A percentile compares a stretch with the other conserved stretches of the same genome.
phyloP scores from a whole-genome alignment of 2,797 vertebrate species.

The Kryptolebias ocellatus region DNA sequence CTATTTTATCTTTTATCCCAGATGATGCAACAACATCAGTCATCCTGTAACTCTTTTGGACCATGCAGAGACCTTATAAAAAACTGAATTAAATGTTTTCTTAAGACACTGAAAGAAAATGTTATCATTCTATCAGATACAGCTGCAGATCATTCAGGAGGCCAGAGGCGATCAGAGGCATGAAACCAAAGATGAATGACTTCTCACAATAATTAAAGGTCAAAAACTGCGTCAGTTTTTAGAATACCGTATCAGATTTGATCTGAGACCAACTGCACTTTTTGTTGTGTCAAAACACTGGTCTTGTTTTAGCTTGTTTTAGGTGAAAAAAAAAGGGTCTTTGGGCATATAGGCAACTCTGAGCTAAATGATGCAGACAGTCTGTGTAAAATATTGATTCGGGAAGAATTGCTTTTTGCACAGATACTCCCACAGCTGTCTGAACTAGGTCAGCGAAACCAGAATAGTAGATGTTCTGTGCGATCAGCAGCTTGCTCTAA shows the following conservation, averaged over 20 bases:
- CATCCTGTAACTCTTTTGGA: background rate
- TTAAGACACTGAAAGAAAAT: background rate
- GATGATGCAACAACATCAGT: background rate
- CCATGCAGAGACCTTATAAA: background rate
- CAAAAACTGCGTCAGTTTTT: background rate
- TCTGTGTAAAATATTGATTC: slow-evolving; percentile 55
- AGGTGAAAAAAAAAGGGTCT: slow-evolving; percentile 4
- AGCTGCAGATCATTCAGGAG: background rate
- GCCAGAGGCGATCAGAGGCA: background rate
- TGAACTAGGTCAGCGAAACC: slow-evolving; percentile 63
- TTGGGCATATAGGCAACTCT: background rate
- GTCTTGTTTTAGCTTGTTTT: slow-evolving; percentile 15
- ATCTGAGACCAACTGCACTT: background rate
- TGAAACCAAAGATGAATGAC: no score
- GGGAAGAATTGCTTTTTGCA: slow-evolving; percentile 34
- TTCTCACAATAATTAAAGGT: background rate
- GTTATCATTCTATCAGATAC: background rate
- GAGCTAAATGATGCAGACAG: slow-evolving; percentile 30
- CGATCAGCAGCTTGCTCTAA: slow-evolving; percentile 37
- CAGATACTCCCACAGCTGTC: slow-evolving; percentile 44
- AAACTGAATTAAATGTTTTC: background rate
- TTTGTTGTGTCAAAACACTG: background rate
- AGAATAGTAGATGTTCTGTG: slow-evolving; percentile 27
- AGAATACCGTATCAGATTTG: background rate
- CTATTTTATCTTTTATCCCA: no score